These are phyloP conservation scores for Ctenochaetus hawaiiensis DNA, from an alignment of 2,797 vertebrate species.

Conservation along the genomic window DNA sequence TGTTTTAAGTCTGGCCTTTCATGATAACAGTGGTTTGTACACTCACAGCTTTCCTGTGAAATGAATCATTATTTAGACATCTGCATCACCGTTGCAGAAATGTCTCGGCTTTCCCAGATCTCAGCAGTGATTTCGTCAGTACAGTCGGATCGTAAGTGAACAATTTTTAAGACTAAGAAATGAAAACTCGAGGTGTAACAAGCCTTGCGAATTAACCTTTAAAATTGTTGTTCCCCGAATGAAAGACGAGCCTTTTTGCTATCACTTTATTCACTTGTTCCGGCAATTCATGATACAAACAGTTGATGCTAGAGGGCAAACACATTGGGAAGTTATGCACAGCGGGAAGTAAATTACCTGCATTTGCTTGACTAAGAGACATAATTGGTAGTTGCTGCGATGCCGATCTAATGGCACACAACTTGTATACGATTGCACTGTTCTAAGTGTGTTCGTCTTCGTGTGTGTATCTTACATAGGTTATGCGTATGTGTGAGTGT, in stretches of 20 bases:
- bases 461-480: slow-evolving; percentile 40
- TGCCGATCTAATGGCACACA: slow-evolving; percentile 59
- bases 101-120: no score
- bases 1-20: neutral
- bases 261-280: slow-evolving; percentile 31
- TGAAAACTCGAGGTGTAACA: neutral
- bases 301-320: slow-evolving; percentile 70
- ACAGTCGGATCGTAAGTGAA: no score
- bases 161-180: neutral
- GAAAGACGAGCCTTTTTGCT: slow-evolving; percentile 26
- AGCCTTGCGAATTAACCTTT: slow-evolving; percentile 13
- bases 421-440: slow-evolving; percentile 35
- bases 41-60: neutral
- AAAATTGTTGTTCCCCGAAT: neutral
- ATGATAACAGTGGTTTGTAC: neutral
- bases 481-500: slow-evolving; percentile 18
- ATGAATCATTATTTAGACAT: neutral
- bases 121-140: neutral
- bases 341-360: slow-evolving; percentile 85
- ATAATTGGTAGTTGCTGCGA: slow-evolving; percentile 68
- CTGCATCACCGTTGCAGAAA: no score
- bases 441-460: slow-evolving; percentile 26
- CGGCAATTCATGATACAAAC: slow-evolving; percentile 51
- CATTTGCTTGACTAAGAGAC: slow-evolving; percentile 82
- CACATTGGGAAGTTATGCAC: slow-evolving; percentile 76